Evolutionary conservation across 2,797 vertebrate genomes (phyloP).

Genomic region (Gila robusta): DNA sequence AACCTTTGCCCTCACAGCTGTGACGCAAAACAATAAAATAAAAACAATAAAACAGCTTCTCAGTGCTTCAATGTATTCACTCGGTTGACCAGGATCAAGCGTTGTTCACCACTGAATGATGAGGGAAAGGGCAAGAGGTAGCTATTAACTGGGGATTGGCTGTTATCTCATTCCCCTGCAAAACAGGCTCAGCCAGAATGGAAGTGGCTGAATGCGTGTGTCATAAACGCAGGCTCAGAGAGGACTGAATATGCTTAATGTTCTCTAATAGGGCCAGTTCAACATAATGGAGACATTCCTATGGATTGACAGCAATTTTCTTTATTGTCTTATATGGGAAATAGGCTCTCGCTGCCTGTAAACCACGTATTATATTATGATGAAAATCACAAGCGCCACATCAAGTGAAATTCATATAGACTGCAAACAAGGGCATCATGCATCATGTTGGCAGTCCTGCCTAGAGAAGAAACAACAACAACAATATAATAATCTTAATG

Average conservation of each 20-base stretch:
- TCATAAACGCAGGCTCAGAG: constrained; percentile 44
- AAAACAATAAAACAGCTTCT: not conserved
- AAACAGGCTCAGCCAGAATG: constrained; percentile 49
- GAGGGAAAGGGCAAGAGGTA: constrained; percentile 57
- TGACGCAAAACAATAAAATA: constrained; percentile 4
- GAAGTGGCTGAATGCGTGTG: constrained; percentile 35
- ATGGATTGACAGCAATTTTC: constrained; percentile 55
- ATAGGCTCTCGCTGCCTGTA: constrained; percentile 29
- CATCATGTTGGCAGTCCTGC: not conserved
- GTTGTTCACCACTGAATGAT: constrained; percentile 58
- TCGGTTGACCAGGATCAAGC: constrained; percentile 51
- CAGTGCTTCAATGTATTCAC: constrained; percentile 34
- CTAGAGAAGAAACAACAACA: constrained; percentile 4
- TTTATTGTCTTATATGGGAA: constrained; percentile 48
- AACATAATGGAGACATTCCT: constrained; percentile 59
- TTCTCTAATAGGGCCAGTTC: constrained; percentile 57
- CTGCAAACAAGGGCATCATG: constrained; percentile 20
- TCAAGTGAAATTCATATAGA: constrained; percentile 35
- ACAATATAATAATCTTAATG: not conserved
- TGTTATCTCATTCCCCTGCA: constrained; percentile 56
- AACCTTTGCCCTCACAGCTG: constrained; percentile 42
- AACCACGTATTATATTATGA: constrained; percentile 35
- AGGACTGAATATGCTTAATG: constrained; percentile 54
- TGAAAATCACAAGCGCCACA: constrained; percentile 38
- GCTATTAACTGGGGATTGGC: constrained; percentile 61